Evolutionary conservation across 2,888 invertebrate species (phyloP), one percentile per base, ranked within the genome.

Genomic region (Polydrusus cervinus): DNA sequence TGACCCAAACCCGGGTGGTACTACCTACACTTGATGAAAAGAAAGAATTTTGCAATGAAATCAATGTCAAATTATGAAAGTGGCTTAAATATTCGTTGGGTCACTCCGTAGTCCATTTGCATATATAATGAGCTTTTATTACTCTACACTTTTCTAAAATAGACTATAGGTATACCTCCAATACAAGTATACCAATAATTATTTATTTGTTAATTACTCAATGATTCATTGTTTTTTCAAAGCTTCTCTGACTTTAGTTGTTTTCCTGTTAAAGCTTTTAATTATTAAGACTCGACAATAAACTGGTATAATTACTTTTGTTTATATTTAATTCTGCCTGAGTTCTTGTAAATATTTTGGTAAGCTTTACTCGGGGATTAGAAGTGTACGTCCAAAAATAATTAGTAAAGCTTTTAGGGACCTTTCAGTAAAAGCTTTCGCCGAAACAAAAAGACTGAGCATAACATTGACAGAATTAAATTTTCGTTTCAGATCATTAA

Each of bases 401-500:
- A 60, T 60, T 38, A 60, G 38, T 2, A 16, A 38, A 60, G 57
- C 57, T 60, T 60, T 55, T 60, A 60, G n/a, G 57, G 16, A 38
- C 3, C 40, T 14, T 60, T 60, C 16, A n/a, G 43, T 38, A 16
- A 60, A 38, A 60, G 38, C 57, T 60, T 60, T 38, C 30, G 13
- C 38, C 38, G 25, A 60, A 60, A 60, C 57, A 60, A 60, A 55
- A 60, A 38, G 38, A 60, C 30, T 11, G 57, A 60, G 57, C 2
- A 10, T 60, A n/a, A 60, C 25, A 53, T 30, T 60, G 57, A 18
- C 57, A 16, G 40, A 60, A 60, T 60, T 40, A 60, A 60, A 38
- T 60, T 38, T 60, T 60, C 57, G 57, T 60, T 60, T 60, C 38
- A 18, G 57, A 60, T 60, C 57, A 60, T 60, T 60, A 60, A 34